These are phyloP conservation scores for Andinoacara biseriatus DNA, from an alignment of 2,113 vertebrate genomes.

Conservation along the genomic window DNA sequence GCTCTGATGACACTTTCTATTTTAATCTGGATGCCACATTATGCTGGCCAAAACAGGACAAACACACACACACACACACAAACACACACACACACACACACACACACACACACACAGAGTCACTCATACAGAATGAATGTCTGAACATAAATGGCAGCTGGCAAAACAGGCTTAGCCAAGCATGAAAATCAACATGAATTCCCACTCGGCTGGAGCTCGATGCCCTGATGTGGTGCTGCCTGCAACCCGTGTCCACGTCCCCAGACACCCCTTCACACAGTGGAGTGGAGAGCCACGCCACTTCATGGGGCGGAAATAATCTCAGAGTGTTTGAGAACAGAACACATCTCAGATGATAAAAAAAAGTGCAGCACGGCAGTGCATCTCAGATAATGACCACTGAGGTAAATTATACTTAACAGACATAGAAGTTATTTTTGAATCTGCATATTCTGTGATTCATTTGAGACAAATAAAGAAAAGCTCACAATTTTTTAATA, in stretches of 20 bases:
- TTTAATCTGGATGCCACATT: slow-evolving; percentile 34
- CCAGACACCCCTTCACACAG: slow-evolving; percentile 59
- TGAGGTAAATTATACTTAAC: not conserved
- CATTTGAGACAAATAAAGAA: accelerated
- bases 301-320: slow-evolving; percentile 47
- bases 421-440: not conserved
- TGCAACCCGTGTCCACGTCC: slow-evolving; percentile 56
- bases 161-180: slow-evolving; percentile 73
- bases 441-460: not conserved
- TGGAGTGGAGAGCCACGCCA: slow-evolving; percentile 32
- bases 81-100: slow-evolving; percentile 29
- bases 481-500: accelerated
- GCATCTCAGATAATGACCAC: not conserved
- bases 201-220: slow-evolving; percentile 67
- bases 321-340: slow-evolving; percentile 21
- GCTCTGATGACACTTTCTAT: slow-evolving; percentile 28
- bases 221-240: slow-evolving; percentile 57
- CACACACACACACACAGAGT: slow-evolving; percentile 34
- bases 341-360: slow-evolving; percentile 34
- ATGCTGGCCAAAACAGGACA: slow-evolving; percentile 47
- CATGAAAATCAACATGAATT: slow-evolving; percentile 76
- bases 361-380: not conserved
- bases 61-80: slow-evolving; percentile 29
- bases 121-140: slow-evolving; percentile 62
- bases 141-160: slow-evolving; percentile 77